These are phyloP conservation scores for Mercenaria mercenaria DNA, from an alignment of 1,140 invertebrate genomes.

Conservation along the genomic window DNA sequence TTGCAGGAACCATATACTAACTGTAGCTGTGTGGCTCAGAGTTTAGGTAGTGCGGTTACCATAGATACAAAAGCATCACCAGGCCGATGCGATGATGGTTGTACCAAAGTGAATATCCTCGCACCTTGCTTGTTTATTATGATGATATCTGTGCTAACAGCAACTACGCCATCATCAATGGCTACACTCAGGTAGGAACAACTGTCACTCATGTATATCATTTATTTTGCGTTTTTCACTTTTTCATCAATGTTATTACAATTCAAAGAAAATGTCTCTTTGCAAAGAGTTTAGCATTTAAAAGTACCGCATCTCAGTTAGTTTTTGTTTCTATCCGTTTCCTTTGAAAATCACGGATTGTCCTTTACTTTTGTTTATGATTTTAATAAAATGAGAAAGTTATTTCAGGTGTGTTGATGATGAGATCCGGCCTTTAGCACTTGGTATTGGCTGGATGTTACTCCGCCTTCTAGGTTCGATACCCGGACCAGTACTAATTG, in stretches of 20 bases:
- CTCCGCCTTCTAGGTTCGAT: conserved; percentile 77
- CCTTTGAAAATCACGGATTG: too few species aligned
- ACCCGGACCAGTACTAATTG: conserved; percentile 84
- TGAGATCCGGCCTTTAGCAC: conserved; percentile 59
- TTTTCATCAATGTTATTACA: too few species aligned
- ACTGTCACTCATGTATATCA: neutral
- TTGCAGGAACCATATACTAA: conserved; percentile 67
- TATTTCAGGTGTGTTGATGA: conserved; percentile 64
- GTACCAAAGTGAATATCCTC: conserved; percentile 70
- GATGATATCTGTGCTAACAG: conserved; percentile 68
- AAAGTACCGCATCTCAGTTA: too few species aligned
- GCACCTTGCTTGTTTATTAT: conserved; percentile 73
- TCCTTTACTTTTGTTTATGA: too few species aligned
- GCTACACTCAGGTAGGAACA: conserved; percentile 67
- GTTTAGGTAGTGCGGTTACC: conserved; percentile 33
- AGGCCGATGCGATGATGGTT: conserved; percentile 71
- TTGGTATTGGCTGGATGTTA: conserved; percentile 66
- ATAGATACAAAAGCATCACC: conserved; percentile 56
- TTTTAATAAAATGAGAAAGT: too few species aligned
- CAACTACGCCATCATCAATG: conserved; percentile 75
- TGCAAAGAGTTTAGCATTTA: too few species aligned
- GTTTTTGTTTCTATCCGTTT: too few species aligned
- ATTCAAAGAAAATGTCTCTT: neutral
- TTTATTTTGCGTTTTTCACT: neutral
- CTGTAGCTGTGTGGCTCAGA: conserved; percentile 72